Base-by-base conservation (phyloP, 2,888 invertebrate species). In the Mythimna vitellina region DNA sequence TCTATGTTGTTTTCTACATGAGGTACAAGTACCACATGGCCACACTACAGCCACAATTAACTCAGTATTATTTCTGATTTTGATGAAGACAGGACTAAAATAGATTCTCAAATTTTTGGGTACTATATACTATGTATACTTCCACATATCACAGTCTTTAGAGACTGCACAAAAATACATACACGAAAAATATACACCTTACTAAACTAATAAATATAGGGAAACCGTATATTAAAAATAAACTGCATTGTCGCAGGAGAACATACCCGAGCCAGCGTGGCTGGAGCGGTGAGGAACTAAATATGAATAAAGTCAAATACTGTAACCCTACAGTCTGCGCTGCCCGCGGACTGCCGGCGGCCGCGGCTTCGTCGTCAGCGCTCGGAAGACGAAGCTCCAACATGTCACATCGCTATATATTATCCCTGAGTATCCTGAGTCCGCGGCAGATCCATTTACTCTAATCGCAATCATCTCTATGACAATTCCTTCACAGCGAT, bases 221-320 rank as follows among this genome's bases (percentile, higher is more conserved):
- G 76, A 82, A 81, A 67, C 78, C 57, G 74, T 79, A 82, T 76
- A 83, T 83, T 87, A 83, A 87, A 88, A 86, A 85, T 86, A 86
- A 87, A 86, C 84, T 83, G 89, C 86, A 78, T 75, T 65, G 72
- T 79, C 70, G 86, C 85, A 83, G 81, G 71, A 79, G 80, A 80
- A 86, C 83, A 81, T 83, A 84, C 75, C 83, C 74, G 69, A 54
- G 35, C 65, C 76, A 77, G 76, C 76, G 17, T 67, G 63, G 65
- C 73, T 69, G 76, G 80, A 70, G 79, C 70, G 76, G 79, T 82
- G 82, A 92, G 93, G 92, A 94, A 94, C 94, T 91, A 90, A 93
- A 90, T 84, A 86, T 46, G 87, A 88, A 91, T 81, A 82, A 90
- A 87, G 89, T 91, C 89, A 91, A 94, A 94, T 94, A 94, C 93